These are phyloP conservation scores for Aethina tumida DNA, from an alignment of 1,140 invertebrate species.

Conservation along the genomic window DNA sequence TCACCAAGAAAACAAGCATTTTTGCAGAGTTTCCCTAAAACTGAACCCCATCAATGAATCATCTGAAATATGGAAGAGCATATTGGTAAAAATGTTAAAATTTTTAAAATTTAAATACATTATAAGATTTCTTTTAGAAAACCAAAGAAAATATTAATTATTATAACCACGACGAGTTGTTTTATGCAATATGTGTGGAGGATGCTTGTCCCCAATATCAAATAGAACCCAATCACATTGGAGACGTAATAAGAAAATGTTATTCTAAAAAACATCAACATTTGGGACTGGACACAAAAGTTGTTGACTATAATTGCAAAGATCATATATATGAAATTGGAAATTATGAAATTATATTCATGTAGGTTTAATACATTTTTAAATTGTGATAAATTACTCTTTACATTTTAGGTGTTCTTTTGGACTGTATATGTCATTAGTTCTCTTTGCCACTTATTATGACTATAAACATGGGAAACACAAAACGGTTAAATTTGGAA, in stretches of 20 bases:
- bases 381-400: slow-evolving; percentile 2
- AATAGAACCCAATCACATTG: background rate
- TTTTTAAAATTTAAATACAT: background rate
- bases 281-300: background rate
- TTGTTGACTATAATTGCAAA: slow-evolving; percentile 1
- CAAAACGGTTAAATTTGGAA: too few relatives aligned
- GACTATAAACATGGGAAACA: too few relatives aligned
- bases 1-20: slow-evolving; percentile 1
- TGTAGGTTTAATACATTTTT: slow-evolving; percentile 6
- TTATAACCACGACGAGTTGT: slow-evolving; percentile 8
- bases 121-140: slow-evolving; percentile 1
- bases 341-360: background rate
- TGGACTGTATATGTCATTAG: too few relatives aligned
- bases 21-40: slow-evolving; percentile 2
- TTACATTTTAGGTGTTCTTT: too few relatives aligned
- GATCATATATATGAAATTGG: slow-evolving; percentile 1
- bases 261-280: slow-evolving; percentile 1
- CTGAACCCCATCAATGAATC: slow-evolving; percentile 1
- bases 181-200: slow-evolving; percentile 6
- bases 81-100: slow-evolving; percentile 1
- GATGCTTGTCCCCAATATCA: background rate
- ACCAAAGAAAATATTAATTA: background rate
- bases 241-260: slow-evolving; percentile 1
- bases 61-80: slow-evolving; percentile 4
- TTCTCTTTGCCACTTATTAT: too few relatives aligned